phyloP scores from a whole-genome alignment of 64 coral and sea anemone species.

The Stylophora pistillata region DNA sequence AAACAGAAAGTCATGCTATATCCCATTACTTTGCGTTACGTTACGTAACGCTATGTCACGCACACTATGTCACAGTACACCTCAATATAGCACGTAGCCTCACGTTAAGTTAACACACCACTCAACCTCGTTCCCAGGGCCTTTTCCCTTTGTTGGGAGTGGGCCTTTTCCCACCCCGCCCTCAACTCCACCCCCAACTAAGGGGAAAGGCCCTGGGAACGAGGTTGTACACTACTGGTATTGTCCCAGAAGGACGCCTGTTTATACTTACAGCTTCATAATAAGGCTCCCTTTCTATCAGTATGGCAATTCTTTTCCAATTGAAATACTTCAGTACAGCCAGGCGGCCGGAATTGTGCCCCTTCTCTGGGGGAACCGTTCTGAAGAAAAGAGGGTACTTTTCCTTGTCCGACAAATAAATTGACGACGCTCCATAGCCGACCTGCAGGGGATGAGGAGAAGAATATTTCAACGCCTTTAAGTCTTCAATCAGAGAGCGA shows the following conservation, averaged over 20 bases:
- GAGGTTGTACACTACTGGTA: too few species aligned
- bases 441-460: constrained; percentile 22
- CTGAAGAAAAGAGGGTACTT: constrained; percentile 75
- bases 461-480: background rate
- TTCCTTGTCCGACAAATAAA: constrained; percentile 60
- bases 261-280: constrained; percentile 62
- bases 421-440: constrained; percentile 67
- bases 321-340: constrained; percentile 67
- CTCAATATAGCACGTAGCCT: too few species aligned
- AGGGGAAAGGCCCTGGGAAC: too few species aligned
- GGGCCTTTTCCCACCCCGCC: too few species aligned
- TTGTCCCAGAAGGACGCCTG: too few species aligned
- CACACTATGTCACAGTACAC: background rate
- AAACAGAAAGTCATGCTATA: too few species aligned
- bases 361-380: constrained; percentile 67
- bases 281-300: constrained; percentile 63
- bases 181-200: too few species aligned
- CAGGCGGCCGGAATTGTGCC: constrained; percentile 52
- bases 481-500: too few species aligned
- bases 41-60: background rate
- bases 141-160: too few species aligned
- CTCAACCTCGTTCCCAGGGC: background rate
- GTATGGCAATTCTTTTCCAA: constrained; percentile 72
- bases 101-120: background rate
- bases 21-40: background rate